A percentile compares a stretch with the other conserved stretches of the same genome.
phyloP scores from a whole-genome alignment of 2,113 vertebrate genomes.

The Lasiurus cinereus region DNA sequence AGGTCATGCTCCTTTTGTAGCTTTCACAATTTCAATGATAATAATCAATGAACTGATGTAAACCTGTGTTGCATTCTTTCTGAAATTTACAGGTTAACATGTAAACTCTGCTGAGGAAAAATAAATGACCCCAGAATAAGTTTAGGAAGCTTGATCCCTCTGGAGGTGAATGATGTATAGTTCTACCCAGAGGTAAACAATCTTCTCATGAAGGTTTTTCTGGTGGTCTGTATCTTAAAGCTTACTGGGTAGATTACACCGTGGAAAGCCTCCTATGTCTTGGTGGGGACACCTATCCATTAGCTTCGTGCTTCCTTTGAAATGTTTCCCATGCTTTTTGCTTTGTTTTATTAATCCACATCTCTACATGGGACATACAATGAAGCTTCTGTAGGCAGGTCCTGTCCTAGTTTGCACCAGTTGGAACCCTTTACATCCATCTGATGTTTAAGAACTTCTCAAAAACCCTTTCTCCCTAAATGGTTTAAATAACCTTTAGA shows the following conservation, averaged over 20 bases:
- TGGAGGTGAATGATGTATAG: neutral
- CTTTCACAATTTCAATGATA: neutral
- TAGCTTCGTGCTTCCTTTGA: neutral
- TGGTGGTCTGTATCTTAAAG: neutral
- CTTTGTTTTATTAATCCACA: neutral
- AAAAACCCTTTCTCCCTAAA: neutral
- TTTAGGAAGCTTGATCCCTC: neutral
- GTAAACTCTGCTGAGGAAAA: slow-evolving; percentile 5
- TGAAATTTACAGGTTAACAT: neutral
- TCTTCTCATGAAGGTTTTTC: neutral
- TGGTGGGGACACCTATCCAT: neutral
- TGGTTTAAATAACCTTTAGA: neutral
- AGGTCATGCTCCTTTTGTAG: neutral
- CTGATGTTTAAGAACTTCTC: neutral
- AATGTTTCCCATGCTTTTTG: neutral
- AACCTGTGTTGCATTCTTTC: neutral
- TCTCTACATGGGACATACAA: neutral
- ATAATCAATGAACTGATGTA: neutral
- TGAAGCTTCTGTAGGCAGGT: neutral
- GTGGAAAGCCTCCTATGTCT: neutral
- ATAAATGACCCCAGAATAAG: neutral
- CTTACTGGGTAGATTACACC: neutral
- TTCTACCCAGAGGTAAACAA: neutral
- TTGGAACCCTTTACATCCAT: neutral
- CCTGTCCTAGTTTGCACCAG: neutral